Conservation (phyloP, 2,797 vertebrate genomes). For the Pelobates cultripes region DNA sequence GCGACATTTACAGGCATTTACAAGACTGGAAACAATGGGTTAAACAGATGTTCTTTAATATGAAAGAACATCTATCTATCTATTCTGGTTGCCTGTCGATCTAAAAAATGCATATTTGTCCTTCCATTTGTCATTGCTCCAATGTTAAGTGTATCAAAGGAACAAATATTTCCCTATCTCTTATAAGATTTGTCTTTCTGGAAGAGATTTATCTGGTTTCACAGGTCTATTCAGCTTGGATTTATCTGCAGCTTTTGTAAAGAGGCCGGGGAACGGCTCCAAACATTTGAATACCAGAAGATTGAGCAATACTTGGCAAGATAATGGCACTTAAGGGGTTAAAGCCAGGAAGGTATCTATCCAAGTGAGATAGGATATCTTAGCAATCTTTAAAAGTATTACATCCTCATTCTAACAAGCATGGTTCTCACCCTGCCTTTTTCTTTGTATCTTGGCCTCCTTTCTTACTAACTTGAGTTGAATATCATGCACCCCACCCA, state of each 20-base stretch:
- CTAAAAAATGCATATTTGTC: background rate
- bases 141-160: constrained; percentile 2
- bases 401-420: constrained; percentile 40
- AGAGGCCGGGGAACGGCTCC: constrained; percentile 30
- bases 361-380: constrained; percentile 43
- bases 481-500: constrained; percentile 45
- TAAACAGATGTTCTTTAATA: no score
- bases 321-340: background rate
- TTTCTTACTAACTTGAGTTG: constrained; percentile 33
- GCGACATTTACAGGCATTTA: no score
- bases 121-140: background rate
- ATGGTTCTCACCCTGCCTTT: constrained; percentile 42
- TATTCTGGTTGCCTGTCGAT: no score
- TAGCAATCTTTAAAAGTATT: constrained; percentile 42
- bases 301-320: background rate
- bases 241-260: constrained; percentile 43
- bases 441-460: constrained; percentile 26
- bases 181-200: constrained; percentile 29
- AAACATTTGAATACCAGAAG: background rate
- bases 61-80: no score
- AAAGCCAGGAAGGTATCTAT: constrained; percentile 38
- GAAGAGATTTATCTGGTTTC: constrained; percentile 39
- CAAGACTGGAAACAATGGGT: no score
- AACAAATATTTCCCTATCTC: constrained; percentile 29
- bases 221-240: constrained; percentile 25